Evolutionary conservation across 2,113 vertebrate genomes (phyloP).

Genomic region (Procavia capensis): DNA sequence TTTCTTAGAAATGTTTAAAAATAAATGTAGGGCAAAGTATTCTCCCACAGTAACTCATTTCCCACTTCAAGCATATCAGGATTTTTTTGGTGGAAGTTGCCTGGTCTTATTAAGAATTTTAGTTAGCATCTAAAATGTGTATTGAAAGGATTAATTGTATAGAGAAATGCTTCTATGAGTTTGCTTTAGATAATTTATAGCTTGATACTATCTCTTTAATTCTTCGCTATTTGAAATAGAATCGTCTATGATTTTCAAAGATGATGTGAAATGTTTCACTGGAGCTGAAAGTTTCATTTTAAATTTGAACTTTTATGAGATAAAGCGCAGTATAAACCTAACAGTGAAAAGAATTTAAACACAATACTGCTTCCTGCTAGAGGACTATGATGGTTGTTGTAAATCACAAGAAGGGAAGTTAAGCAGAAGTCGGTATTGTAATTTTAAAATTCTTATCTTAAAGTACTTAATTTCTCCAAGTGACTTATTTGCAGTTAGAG

Average conservation of each 20-base stretch:
- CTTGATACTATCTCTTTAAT: not conserved
- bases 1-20: conserved; percentile 57
- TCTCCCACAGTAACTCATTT: conserved; percentile 20
- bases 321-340: not conserved
- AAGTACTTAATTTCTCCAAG: not conserved
- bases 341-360: conserved; percentile 33
- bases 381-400: conserved; percentile 26
- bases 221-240: conserved; percentile 36
- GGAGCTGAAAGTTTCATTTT: conserved; percentile 44
- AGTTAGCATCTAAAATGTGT: conserved; percentile 44
- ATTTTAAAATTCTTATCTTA: conserved; percentile 21
- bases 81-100: conserved; percentile 40
- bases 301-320: conserved; percentile 44
- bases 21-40: conserved; percentile 5
- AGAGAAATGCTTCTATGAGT: conserved; percentile 56
- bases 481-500: conserved; percentile 8
- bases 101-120: conserved; percentile 55
- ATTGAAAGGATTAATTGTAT: conserved; percentile 71
- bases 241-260: not conserved
- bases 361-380: conserved; percentile 39
- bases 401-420: conserved; percentile 59
- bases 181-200: conserved; percentile 15
- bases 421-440: conserved; percentile 34
- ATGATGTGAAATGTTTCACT: conserved; percentile 26
- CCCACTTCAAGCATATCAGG: not conserved